Base-by-base conservation (phyloP, 2,797 vertebrate species). In the Bradypus variegatus region DNA sequence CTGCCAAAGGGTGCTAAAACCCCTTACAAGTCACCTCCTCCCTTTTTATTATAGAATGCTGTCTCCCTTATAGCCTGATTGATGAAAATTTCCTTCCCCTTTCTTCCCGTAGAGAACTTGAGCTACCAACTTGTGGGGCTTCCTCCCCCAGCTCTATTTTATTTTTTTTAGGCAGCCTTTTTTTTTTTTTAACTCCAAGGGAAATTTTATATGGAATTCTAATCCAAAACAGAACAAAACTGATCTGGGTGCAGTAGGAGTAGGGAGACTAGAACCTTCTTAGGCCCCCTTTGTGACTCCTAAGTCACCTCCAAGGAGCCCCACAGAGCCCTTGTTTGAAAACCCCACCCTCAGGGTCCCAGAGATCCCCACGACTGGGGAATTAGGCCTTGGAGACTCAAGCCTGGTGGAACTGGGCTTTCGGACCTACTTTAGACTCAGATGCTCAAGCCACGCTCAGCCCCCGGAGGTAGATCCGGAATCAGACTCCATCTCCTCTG, bases 251-350 rank as follows among this genome's bases (percentile, higher is more conserved):
- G 13, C 31, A 31, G 55, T 9, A 27, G 67, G 36, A 16, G 10
- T 12, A 4, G 1, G 14, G 31, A 29, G 0, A 3, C 13, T 23
- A 8, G 33, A 29, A 41, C 16, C 14, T 38, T 64, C 53, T 8
- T 18, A 70, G 31, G 6, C 7, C n/a, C 79, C 4, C 2, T 62
- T 25, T 31, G 9, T 67, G 21, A 73, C 1, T 5, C 36, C 13
- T 36, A 29, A 50, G 27, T 36, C 5, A 75, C 29, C 41, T 72
- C 9, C 31, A 36, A 0, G 1, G 8, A 86, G 5, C 36, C 38
- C 38, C n/a, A 7, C 4, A 65, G 33, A 27, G 29, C 25, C 82
- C 53, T 48, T 4, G 29, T 60, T 86, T 79, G 77, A 91, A 80
- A 84, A 77, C 2, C 11, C 33, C 23, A n/a, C 6, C 6, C 6